phyloP scores from a whole-genome alignment of 2,888 invertebrate species.

The Alviniconcha strummeri region DNA sequence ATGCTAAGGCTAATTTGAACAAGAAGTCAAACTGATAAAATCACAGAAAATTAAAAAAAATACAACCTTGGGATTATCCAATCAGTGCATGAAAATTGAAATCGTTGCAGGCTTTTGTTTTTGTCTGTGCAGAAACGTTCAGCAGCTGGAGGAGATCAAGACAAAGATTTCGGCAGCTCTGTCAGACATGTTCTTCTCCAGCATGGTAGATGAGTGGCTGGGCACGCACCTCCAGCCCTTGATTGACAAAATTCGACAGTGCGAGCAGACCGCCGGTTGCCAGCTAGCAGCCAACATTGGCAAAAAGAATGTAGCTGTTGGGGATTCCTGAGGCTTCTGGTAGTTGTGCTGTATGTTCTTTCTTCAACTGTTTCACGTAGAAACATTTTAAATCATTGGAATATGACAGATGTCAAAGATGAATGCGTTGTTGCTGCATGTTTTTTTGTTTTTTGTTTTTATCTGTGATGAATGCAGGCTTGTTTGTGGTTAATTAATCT shows the following conservation, averaged over 20 bases:
- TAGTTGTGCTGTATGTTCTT: neutral
- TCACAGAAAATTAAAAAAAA: too few species aligned
- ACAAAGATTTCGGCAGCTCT: conserved; percentile 48
- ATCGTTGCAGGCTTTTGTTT: too few species aligned
- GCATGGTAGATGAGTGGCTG: conserved; percentile 59
- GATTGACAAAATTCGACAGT: neutral
- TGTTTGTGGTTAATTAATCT: too few species aligned
- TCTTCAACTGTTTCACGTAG: neutral
- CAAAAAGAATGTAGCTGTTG: neutral
- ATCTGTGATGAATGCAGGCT: too few species aligned
- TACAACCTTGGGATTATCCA: too few species aligned
- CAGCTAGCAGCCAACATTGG: conserved; percentile 19
- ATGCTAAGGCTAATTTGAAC: too few species aligned
- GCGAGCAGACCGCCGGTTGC: neutral
- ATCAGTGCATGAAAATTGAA: too few species aligned
- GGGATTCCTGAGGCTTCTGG: too few species aligned
- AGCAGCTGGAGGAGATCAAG: conserved; percentile 48
- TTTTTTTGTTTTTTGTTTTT: too few species aligned
- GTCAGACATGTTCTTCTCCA: conserved; percentile 47
- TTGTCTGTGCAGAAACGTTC: conserved; percentile 47
- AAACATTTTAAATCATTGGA: neutral
- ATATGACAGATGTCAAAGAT: too few species aligned
- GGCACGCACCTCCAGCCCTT: conserved; percentile 49
- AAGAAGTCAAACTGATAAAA: too few species aligned
- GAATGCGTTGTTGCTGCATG: too few species aligned